These are phyloP conservation scores for Haplochromis burtoni DNA, from an alignment of 2,113 vertebrate species.

Conservation along the genomic window DNA sequence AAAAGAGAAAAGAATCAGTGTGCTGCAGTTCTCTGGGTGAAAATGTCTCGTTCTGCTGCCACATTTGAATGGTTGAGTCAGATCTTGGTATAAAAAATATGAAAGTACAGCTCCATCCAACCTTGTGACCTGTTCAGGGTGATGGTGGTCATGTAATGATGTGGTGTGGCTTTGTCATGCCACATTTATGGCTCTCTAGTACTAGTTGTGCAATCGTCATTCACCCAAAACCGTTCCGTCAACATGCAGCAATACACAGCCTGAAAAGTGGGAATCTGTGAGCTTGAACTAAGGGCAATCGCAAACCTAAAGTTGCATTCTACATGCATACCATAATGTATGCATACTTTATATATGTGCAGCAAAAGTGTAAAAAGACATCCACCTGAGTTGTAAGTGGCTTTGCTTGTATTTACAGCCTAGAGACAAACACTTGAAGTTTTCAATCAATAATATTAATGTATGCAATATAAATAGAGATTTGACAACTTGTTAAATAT, in stretches of 20 bases:
- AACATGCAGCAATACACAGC: not conserved
- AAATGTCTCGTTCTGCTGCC: not conserved
- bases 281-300: not conserved
- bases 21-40: not conserved
- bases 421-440: not conserved
- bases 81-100: not conserved
- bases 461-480: not conserved
- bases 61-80: not conserved
- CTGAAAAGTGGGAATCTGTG: not conserved
- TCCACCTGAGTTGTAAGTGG: not conserved
- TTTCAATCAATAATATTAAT: not conserved
- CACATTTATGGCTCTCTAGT: not conserved
- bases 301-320: not conserved
- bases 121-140: not conserved
- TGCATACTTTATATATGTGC: not conserved
- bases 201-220: not conserved
- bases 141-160: not conserved
- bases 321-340: not conserved
- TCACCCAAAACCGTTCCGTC: not conserved
- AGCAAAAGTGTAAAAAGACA: not conserved
- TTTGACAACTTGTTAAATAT: not conserved
- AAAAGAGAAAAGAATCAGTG: not conserved
- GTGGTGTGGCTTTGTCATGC: not conserved
- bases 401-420: not conserved
- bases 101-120: not conserved